Percentiles rank a stretch among this genome's conserved stretches.
phyloP scores from a whole-genome alignment of 2,113 vertebrate genomes.

The Mesitornis unicolor region DNA sequence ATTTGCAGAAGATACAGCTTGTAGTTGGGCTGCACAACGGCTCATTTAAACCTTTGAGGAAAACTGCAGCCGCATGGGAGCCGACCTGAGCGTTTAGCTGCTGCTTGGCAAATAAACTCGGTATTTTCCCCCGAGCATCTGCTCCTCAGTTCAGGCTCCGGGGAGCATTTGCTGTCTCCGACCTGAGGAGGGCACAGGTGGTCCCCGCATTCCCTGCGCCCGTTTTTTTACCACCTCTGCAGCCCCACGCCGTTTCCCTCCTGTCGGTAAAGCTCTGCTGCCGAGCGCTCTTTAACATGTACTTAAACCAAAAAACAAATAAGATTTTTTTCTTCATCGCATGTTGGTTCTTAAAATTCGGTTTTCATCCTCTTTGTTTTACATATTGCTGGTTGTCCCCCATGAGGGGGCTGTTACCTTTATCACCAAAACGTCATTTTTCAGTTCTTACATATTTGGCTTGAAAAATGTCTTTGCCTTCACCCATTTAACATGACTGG shows the following conservation, averaged over 20 bases:
- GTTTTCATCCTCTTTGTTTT: background rate
- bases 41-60: background rate
- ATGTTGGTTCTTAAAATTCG: background rate
- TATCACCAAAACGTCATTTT: background rate
- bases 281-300: background rate
- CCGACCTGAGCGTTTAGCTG: background rate
- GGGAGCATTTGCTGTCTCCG: background rate
- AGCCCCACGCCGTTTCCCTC: background rate
- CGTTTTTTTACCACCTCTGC: background rate
- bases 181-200: background rate
- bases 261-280: too few species aligned
- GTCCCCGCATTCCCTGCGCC: accelerated
- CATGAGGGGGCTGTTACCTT: accelerated
- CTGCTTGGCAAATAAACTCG: background rate
- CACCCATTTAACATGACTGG: background rate
- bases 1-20: background rate
- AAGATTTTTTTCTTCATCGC: background rate
- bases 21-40: background rate
- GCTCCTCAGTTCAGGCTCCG: background rate
- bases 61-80: background rate
- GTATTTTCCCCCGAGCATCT: background rate
- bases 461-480: background rate
- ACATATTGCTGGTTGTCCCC: background rate
- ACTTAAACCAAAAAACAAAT: background rate
- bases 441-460: background rate